Conservation (phyloP, 2,888 invertebrate species). For the Chironomus tentans region DNA sequence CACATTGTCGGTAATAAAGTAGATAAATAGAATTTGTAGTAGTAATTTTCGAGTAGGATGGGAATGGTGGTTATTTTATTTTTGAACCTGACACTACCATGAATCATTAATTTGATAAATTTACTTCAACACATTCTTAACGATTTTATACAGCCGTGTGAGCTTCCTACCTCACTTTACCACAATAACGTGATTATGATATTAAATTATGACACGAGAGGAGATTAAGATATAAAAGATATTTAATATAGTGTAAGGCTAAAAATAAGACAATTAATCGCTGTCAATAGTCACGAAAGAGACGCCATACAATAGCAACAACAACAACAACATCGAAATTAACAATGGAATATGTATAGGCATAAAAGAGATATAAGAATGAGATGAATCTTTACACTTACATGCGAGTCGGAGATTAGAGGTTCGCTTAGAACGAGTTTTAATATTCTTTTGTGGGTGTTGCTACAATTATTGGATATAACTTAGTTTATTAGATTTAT, state of each 20-base stretch:
- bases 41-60: background rate
- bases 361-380: too few relatives aligned
- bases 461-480: too few relatives aligned
- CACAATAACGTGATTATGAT: background rate
- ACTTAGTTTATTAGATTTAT: too few relatives aligned
- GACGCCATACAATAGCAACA: background rate
- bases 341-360: background rate
- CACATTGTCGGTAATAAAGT: background rate
- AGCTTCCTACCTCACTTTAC: background rate
- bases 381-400: too few relatives aligned
- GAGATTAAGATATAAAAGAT: background rate
- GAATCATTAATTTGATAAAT: constrained; percentile 8
- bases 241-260: background rate
- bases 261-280: constrained; percentile 5
- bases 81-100: background rate
- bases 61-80: background rate
- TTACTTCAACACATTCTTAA: background rate
- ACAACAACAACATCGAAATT: too few relatives aligned
- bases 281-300: constrained; percentile 7
- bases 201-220: constrained; percentile 5
- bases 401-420: too few relatives aligned
- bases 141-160: background rate
- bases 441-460: too few relatives aligned
- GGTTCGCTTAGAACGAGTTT: too few relatives aligned
- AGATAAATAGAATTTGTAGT: background rate